Conservation (phyloP, 2,113 vertebrate species). For the Pycnonotus jocosus region DNA sequence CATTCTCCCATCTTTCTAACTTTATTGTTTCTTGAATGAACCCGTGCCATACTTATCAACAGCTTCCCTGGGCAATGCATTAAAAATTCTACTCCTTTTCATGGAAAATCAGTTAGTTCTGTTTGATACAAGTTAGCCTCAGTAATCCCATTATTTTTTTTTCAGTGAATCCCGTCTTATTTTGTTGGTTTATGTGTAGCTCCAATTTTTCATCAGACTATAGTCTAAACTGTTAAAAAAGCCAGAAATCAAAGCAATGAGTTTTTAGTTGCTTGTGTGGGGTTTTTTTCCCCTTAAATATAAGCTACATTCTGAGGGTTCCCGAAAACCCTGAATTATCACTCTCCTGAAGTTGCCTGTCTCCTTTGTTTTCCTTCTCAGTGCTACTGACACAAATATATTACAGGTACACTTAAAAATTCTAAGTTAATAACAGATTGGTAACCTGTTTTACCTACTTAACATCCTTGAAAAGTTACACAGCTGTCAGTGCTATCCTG, state of each 20-base stretch:
- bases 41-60: background rate
- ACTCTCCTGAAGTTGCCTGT: background rate
- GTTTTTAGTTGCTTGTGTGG: background rate
- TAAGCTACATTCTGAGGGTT: background rate
- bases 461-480: background rate
- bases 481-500: background rate
- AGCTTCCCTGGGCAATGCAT: background rate
- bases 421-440: background rate
- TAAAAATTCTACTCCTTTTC: background rate
- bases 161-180: background rate
- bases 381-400: background rate
- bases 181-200: background rate
- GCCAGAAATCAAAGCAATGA: background rate
- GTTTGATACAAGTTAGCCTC: background rate
- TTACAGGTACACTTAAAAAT: background rate
- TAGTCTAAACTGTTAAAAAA: background rate
- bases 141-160: background rate
- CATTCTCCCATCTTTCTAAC: background rate
- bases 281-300: fast-evolving
- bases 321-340: background rate
- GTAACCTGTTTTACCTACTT: background rate
- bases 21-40: background rate
- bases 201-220: background rate
- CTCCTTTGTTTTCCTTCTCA: background rate
- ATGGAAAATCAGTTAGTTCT: background rate